A percentile compares a stretch with the other conserved stretches of the same genome.
phyloP scores from a whole-genome alignment of 1,140 invertebrate genomes.

The Copidosoma floridanum region DNA sequence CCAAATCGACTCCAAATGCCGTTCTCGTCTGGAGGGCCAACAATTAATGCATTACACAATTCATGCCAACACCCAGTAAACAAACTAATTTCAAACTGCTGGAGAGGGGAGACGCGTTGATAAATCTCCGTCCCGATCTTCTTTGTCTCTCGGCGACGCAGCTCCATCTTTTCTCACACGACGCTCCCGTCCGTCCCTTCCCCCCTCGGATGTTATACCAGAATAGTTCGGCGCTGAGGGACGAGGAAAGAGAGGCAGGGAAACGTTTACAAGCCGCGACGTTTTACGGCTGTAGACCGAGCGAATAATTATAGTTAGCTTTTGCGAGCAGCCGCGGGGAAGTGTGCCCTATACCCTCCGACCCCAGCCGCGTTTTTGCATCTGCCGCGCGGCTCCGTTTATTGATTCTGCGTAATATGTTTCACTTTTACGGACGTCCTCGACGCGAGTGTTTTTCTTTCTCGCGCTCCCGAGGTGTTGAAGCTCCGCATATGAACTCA shows the following conservation, averaged over 20 bases:
- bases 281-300: conserved; percentile 20
- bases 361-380: neutral
- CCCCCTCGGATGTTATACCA: no score
- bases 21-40: neutral
- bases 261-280: conserved; percentile 22
- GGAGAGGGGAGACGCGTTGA: conserved; percentile 5
- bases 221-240: neutral
- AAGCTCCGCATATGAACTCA: no score
- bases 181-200: neutral
- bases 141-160: neutral
- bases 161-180: neutral
- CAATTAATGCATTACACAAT: conserved; percentile 23
- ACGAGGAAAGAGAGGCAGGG: neutral
- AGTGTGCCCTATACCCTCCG: neutral
- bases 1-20: neutral
- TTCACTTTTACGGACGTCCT: no score
- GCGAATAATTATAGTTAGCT: conserved; percentile 27
- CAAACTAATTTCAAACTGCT: no score
- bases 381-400: neutral
- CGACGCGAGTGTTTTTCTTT: neutral
- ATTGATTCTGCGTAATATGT: conserved; percentile 20
- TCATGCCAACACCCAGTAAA: conserved; percentile 21
- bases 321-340: neutral
- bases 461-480: neutral
- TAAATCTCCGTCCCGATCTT: conserved; percentile 22